Evolutionary conservation across 2,888 invertebrate genomes (phyloP), one percentile per base, ranked within the genome.

Genomic region (Xanthostigma xanthostigma): DNA sequence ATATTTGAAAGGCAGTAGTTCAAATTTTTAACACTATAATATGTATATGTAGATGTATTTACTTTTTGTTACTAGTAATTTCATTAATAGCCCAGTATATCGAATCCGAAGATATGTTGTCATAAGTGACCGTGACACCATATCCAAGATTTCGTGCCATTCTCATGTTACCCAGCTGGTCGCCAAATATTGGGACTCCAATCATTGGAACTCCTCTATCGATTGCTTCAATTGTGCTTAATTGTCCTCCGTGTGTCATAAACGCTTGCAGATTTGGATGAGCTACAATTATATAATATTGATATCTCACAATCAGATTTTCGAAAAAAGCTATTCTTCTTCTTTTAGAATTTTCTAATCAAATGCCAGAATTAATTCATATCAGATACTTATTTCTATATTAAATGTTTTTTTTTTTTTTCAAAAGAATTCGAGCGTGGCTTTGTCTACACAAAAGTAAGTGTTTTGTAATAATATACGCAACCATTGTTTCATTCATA

Each of bases 181-280:
- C 74, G n/a, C 68, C 67, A 41, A 69, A 66, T 37, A 75, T 62
- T 42, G 75, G 75, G 52, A 76, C 66, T 36, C 72, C 70, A 49
- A 76, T 58, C 40, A 74, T 62, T 8, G 74, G 72, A 45, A 69
- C 70, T n/a, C 65, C 67, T 41, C 68, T 66, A 50, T 67, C 65
- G 17, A 74, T 64, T 0, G 75, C 67, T 59, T 78, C 78, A 50
- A 71, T 71, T 9, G 70, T 63, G 51, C 75, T 73, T 55, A 76
- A 67, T 39, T 74, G 62, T 0, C 78, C 79, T 33, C 75, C 77
- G 56, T 76, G 73, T 11, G 74, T 75, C 50, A 79, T 71, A 54
- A 79, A 77, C 1, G 73, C 57, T 51, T 67, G 69, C 1, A 75
- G 66, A 44, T 74, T 74, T 2, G 64, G 64, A 60, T 78, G 76